Percentiles rank a stretch among this genome's conserved stretches.
These are phyloP conservation scores for Sternotherus odoratus DNA, from an alignment of 2,797 vertebrate species.

Conservation along the genomic window DNA sequence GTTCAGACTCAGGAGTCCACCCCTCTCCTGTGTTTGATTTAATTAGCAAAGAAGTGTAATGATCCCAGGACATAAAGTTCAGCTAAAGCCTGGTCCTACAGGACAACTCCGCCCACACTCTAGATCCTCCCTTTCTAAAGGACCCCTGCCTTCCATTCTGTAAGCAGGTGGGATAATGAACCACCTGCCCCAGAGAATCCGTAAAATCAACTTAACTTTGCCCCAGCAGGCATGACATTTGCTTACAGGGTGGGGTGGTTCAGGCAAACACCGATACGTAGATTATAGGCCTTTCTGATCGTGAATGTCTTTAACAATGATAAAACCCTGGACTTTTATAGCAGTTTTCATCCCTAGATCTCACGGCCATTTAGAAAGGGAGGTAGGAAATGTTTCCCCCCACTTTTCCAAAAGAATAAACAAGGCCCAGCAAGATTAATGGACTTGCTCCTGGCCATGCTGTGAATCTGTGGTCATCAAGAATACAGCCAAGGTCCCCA, in stretches of 20 bases:
- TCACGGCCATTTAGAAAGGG: rapidly evolving
- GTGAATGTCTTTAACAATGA: not conserved
- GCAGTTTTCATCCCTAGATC: not conserved
- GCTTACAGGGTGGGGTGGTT: not conserved
- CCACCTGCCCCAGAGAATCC: not conserved
- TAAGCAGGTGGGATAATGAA: no score
- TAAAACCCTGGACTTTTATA: not conserved
- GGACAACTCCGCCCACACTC: not conserved
- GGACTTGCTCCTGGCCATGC: not conserved
- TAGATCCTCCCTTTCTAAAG: not conserved
- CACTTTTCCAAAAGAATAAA: not conserved
- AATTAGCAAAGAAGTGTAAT: constrained; percentile 54
- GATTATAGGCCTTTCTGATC: not conserved
- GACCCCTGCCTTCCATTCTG: not conserved
- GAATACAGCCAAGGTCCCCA: not conserved
- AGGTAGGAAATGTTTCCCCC: not conserved
- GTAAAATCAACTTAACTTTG: not conserved
- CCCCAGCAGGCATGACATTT: not conserved
- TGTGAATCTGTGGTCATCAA: not conserved
- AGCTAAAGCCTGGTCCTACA: constrained; percentile 36
- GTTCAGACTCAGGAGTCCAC: constrained; percentile 46
- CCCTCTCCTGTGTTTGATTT: constrained; percentile 32
- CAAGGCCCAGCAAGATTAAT: not conserved
- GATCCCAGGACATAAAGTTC: constrained; percentile 1
- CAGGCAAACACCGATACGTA: not conserved